phyloP scores from a whole-genome alignment of 1,140 invertebrate species.

The Microvelia longipes region DNA sequence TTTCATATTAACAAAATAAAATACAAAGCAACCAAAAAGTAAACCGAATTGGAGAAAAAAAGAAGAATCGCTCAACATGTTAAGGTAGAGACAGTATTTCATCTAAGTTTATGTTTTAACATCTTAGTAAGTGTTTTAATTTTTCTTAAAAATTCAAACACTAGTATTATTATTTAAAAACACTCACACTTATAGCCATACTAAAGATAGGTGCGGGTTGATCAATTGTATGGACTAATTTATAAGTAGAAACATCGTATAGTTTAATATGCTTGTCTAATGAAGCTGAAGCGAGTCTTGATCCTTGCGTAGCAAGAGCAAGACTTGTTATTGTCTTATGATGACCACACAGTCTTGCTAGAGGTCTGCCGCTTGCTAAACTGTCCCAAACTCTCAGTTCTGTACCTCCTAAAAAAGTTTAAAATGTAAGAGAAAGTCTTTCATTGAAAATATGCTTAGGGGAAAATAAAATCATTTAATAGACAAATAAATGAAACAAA shows the following conservation, averaged over 20 bases:
- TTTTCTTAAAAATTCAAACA: no score
- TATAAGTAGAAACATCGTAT: slow-evolving; percentile 74
- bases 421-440: not conserved
- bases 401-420: slow-evolving; percentile 49
- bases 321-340: slow-evolving; percentile 88
- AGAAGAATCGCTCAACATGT: no score
- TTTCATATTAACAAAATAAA: no score
- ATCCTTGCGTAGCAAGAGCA: slow-evolving; percentile 57
- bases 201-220: slow-evolving; percentile 83
- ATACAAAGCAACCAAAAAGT: no score
- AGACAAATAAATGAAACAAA: no score
- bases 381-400: slow-evolving; percentile 89
- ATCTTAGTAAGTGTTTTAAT: no score
- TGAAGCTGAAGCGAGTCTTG: slow-evolving; percentile 71
- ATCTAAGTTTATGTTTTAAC: no score
- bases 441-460: not conserved
- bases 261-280: slow-evolving; percentile 89
- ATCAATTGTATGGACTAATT: slow-evolving; percentile 72
- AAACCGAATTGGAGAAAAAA: no score
- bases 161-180: not conserved
- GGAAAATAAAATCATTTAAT: no score
- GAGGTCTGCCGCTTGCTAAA: slow-evolving; percentile 63
- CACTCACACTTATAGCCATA: slow-evolving; percentile 56
- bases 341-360: slow-evolving; percentile 65
- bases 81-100: no score